Conservation (phyloP, 2,888 invertebrate genomes). For the Elysia crispata region DNA sequence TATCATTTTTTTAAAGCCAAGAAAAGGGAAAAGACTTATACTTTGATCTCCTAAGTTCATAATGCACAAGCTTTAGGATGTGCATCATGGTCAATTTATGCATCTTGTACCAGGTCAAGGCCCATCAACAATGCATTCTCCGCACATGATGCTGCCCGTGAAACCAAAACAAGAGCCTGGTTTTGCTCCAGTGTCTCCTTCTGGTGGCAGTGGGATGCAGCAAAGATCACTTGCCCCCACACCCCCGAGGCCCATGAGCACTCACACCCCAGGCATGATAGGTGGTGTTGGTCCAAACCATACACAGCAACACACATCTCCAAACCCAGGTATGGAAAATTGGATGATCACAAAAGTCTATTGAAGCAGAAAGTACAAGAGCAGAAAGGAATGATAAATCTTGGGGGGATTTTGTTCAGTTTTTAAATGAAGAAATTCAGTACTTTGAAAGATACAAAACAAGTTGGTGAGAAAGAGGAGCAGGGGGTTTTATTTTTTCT, state of each 20-base stretch:
- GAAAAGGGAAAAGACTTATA: too few relatives aligned
- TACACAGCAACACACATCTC: slow-evolving; percentile 53
- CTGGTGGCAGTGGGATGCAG: slow-evolving; percentile 46
- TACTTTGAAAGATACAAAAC: too few relatives aligned
- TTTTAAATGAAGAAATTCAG: too few relatives aligned
- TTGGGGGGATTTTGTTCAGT: too few relatives aligned
- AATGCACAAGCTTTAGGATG: not conserved
- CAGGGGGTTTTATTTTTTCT: too few relatives aligned
- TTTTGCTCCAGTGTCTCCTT: slow-evolving; percentile 61
- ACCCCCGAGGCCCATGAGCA: slow-evolving; percentile 73
- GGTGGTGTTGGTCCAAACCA: slow-evolving; percentile 53
- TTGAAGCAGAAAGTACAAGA: too few relatives aligned
- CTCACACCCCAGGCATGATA: slow-evolving; percentile 67
- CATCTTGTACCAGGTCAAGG: slow-evolving; percentile 55
- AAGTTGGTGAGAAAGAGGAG: too few relatives aligned
- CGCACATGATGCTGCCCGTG: slow-evolving; percentile 74
- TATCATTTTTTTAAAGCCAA: too few relatives aligned
- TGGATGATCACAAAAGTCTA: not conserved
- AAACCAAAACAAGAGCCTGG: slow-evolving; percentile 60
- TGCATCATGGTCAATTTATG: not conserved
- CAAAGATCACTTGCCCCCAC: slow-evolving; percentile 65
- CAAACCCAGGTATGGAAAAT: slow-evolving; percentile 35
- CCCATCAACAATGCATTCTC: slow-evolving; percentile 72
- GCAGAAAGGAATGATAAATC: too few relatives aligned
- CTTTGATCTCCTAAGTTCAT: not conserved